These are phyloP conservation scores for Nansenia antarctica DNA, from an alignment of 2,113 vertebrate genomes.

Conservation along the genomic window DNA sequence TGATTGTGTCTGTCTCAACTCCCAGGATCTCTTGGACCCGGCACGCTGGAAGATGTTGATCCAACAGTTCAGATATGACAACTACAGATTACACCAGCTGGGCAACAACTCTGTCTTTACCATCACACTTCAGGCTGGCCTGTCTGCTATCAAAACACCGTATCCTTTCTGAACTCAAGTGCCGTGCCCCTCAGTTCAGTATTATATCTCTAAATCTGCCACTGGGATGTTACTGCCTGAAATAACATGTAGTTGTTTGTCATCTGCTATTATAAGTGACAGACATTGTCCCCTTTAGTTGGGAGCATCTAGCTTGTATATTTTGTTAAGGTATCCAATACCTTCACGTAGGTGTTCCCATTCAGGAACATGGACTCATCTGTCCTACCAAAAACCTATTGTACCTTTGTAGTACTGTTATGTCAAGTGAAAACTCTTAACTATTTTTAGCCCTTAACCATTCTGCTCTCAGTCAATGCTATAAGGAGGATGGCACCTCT, in stretches of 20 bases:
- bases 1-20: neutral
- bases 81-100: conserved; percentile 98
- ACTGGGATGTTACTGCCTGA: too few species aligned
- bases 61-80: conserved; percentile 99
- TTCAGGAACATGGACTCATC: neutral
- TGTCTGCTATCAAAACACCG: conserved; percentile 99
- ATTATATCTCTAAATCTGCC: too few species aligned
- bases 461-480: conserved; percentile 87
- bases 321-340: too few species aligned
- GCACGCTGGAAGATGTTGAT: conserved; percentile 98
- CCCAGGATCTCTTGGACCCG: conserved; percentile 95
- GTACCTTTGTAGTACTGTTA: neutral
- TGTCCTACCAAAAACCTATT: neutral
- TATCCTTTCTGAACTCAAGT: conserved; percentile 81
- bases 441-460: conserved; percentile 53
- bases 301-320: too few species aligned
- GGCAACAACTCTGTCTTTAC: conserved; percentile 98
- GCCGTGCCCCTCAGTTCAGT: neutral
- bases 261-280: too few species aligned
- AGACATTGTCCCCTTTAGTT: too few species aligned
- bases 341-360: too few species aligned
- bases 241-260: too few species aligned
- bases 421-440: neutral
- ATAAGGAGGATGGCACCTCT: conserved; percentile 97
- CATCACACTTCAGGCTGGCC: conserved; percentile 96